Conservation (phyloP, 2,113 vertebrate genomes). For the Leptocoma aspasia region DNA sequence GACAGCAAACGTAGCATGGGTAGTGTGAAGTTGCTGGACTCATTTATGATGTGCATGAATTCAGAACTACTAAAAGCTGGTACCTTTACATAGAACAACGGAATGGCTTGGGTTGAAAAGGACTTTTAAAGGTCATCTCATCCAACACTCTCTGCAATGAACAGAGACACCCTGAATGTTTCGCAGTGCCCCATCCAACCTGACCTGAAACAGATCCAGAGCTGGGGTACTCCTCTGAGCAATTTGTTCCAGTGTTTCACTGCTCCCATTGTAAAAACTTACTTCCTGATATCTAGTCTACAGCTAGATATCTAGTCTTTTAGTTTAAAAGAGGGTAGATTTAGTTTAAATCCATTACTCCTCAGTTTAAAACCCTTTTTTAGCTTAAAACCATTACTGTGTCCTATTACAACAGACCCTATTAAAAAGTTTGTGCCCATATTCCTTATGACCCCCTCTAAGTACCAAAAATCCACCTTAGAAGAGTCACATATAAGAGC, state of each 20-base stretch:
- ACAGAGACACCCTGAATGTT: not conserved
- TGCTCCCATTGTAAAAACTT: not conserved
- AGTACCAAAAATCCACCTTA: not conserved
- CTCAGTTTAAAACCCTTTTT: not conserved
- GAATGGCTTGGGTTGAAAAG: not conserved
- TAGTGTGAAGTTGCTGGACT: not conserved
- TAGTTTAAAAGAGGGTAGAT: not conserved
- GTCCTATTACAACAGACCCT: not conserved
- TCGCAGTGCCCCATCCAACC: not conserved
- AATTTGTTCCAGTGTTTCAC: not conserved
- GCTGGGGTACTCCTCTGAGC: not conserved
- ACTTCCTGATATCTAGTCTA: not conserved
- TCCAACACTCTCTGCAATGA: not conserved
- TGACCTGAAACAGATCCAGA: not conserved
- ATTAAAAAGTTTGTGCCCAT: not conserved
- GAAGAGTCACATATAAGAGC: not conserved
- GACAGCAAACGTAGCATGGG: not conserved
- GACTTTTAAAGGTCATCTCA: not conserved
- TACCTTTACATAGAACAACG: not conserved
- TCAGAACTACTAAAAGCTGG: not conserved
- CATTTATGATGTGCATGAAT: not conserved
- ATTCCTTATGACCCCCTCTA: not conserved
- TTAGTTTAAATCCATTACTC: not conserved
- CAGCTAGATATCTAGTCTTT: not conserved
- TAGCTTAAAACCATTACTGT: not conserved